These are phyloP conservation scores for Drosophila koepferae DNA, from an alignment of 2,888 invertebrate genomes.

Conservation along the genomic window DNA sequence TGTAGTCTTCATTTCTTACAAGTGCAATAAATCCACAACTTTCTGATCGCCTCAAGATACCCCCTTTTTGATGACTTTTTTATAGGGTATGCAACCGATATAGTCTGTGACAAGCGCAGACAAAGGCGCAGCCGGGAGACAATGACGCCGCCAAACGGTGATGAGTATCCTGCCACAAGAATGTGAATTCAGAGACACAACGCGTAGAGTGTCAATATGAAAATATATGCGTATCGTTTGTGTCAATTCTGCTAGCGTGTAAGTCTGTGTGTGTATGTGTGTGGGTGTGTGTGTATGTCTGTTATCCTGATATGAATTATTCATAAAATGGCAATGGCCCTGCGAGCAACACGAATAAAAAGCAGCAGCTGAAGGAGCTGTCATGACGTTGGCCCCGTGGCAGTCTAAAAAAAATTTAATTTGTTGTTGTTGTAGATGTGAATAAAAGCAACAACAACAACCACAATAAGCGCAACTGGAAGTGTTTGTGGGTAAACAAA, in stretches of 20 bases:
- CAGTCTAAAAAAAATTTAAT: slow-evolving; percentile 45
- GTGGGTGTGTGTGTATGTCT: slow-evolving; percentile 21
- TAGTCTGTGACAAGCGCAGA: slow-evolving; percentile 48
- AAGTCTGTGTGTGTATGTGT: slow-evolving; percentile 1
- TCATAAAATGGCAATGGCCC: slow-evolving; percentile 79
- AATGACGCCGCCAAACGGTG: slow-evolving; percentile 65
- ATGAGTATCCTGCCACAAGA: slow-evolving; percentile 63
- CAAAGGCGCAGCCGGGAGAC: slow-evolving; percentile 58
- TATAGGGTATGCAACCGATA: slow-evolving; percentile 19
- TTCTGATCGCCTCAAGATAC: background rate
- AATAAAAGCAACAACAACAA: background rate
- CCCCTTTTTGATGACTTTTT: background rate
- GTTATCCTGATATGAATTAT: slow-evolving; percentile 71
- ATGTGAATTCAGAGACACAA: slow-evolving; percentile 45
- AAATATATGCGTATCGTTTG: slow-evolving; percentile 68
- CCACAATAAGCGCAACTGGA: slow-evolving; percentile 32
- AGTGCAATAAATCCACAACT: no score
- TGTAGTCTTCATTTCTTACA: background rate
- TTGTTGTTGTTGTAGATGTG: slow-evolving; percentile 15
- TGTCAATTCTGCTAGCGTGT: slow-evolving; percentile 25
- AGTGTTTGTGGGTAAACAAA: slow-evolving; percentile 32
- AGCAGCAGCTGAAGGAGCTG: slow-evolving; percentile 38
- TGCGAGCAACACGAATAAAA: slow-evolving; percentile 48
- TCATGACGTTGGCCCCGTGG: slow-evolving; percentile 53
- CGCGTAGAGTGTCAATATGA: slow-evolving; percentile 72